Evolutionary conservation across 2,113 vertebrate species (phyloP).

Genomic region (Eupsittula cactorum): DNA sequence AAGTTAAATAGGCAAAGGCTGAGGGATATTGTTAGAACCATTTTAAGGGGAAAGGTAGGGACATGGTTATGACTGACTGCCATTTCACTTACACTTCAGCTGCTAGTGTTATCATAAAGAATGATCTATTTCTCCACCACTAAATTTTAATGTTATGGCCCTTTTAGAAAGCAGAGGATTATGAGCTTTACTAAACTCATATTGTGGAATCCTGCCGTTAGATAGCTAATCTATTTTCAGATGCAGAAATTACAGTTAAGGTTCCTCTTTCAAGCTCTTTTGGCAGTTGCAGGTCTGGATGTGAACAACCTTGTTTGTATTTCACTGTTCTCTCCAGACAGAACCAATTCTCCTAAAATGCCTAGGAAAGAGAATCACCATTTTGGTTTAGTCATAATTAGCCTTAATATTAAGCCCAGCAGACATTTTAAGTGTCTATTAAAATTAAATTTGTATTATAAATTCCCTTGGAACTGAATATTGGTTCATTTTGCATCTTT

Average conservation of each 20-base stretch:
- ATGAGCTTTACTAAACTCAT: neutral
- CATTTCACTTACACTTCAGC: neutral
- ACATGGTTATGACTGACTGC: neutral
- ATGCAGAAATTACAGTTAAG: neutral
- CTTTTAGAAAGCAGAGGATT: neutral
- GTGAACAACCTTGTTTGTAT: neutral
- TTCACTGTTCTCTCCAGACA: neutral
- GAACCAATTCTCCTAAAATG: neutral
- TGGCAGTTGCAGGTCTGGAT: neutral
- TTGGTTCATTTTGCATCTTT: neutral
- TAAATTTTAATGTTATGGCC: neutral
- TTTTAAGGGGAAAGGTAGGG: conserved; percentile 13
- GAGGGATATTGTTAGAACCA: neutral
- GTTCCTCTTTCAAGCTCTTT: neutral
- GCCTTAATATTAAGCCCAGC: neutral
- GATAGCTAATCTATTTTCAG: neutral
- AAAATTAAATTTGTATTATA: neutral
- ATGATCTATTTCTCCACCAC: neutral
- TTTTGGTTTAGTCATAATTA: neutral
- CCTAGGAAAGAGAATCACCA: neutral
- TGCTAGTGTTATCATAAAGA: neutral
- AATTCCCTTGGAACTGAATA: neutral
- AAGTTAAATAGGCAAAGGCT: conserved; percentile 12
- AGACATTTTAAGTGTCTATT: neutral
- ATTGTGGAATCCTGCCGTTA: neutral